Base-by-base conservation (phyloP, 2,113 vertebrate genomes). In the Labeo catla region DNA sequence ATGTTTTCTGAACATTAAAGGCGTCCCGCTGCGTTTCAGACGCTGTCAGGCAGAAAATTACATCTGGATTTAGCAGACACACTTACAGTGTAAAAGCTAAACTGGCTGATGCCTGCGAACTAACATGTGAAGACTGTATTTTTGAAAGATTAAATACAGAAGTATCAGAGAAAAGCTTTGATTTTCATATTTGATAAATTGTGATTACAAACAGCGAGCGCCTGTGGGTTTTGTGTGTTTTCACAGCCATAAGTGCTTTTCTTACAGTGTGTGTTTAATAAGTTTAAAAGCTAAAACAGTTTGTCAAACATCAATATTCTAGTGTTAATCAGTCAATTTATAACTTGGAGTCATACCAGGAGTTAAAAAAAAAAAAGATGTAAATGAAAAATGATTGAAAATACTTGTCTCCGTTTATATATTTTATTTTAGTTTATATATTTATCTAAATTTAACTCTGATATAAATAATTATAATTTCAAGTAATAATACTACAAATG, bases 1-100 rank as follows among this genome's bases (percentile, higher is more conserved):
- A n/a, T 79, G 19, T 59, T 79, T 79, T 39, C 13, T 79, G 52
- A 59, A n/a, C 15, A 79, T 79, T 39, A 79, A 79, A 57, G 34
- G 4, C 34, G 0, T 43, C 52, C 28, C 2, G 76, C 15, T 79
- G 52, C 12, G 76, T 59, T 78, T 36, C 49, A 39, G 23, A 10
- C 0, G 3, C n/a, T n/a, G 43, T 9, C 43, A 52, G 74, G 43
- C 23, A 59, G 28, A n/a, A 28, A 50, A 49, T 50, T 0, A 49
- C 4, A 49, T 47, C 21, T 11, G 43, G 8, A 54, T 54, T 21
- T 19, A 57, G 54, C 45, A 49, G 43, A 23, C 10, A 23, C 16
- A 73, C 19, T 21, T 12, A n/a, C 19, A 73, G 39, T 43, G 8
- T 74, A 2, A 12, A 21, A 11, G 15, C 45, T 73, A 73, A 73